Base-by-base conservation (phyloP, 2,113 vertebrate species). In the Rafetus swinhoei region DNA sequence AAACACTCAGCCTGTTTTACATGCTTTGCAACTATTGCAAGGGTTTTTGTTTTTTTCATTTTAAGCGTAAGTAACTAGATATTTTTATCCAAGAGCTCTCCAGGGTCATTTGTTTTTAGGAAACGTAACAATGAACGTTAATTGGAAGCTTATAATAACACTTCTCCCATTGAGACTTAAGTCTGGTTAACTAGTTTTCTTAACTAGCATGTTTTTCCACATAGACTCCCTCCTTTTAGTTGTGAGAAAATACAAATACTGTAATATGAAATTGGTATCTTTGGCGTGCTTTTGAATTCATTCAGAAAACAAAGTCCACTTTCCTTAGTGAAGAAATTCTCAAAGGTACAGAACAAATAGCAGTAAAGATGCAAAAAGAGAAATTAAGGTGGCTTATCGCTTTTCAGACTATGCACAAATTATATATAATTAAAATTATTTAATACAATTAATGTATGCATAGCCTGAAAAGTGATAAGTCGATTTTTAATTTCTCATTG, bases 181-280 rank as follows among this genome's bases (percentile, higher is more conserved):
- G 79, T 92, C 92, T 95, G 92, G 86, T 90, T 93, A 90, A 89
- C 89, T 69, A 92, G 93, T 97, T 96, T 95, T 69, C 90, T 90
- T 93, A 76, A 92, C 85, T 90, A 88, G 2, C 87, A 82, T 81
- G 82, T 79, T 95, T 95, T 95, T 95, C 93, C 94, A 93, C 92
- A 93, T 82, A 77, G 91, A 93, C 83, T 90, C 85, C 27, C 69
- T 94, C 93, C 92, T 87, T 94, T 94, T 96, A 76, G 77, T 89
- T 89, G 6, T 35, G n/a, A 80, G 25, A 39, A 53, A 54, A 57
- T 77, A 10, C 3, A 96, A 84, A 92, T 93, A 94, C 89, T 88
- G 52, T 91, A 84, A 91, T 92, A 95, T 95, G 96, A 96, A 97
- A 94, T 94, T 86, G 92, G 95, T 95, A 87, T 88, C 88, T 95